Conservation (phyloP, 37 sponge, comb jelly and placozoan species). For the Lycopodina hypogea region DNA sequence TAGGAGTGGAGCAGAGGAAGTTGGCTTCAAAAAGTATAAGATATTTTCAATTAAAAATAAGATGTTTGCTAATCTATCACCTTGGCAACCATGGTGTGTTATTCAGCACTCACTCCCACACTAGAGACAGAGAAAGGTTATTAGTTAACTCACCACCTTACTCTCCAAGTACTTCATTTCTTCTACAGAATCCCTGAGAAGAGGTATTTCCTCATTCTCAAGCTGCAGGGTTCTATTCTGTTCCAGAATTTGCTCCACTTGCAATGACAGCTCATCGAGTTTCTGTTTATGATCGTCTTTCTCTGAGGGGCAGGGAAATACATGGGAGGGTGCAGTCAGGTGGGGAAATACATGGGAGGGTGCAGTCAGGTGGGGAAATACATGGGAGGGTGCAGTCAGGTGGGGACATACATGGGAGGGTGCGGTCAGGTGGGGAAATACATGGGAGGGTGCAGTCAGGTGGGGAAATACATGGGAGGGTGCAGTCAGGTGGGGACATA, state of each 20-base stretch:
- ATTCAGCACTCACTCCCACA: too few species aligned
- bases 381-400: not conserved
- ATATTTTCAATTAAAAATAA: too few species aligned
- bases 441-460: not conserved
- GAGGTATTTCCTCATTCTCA: slow-evolving; percentile 54
- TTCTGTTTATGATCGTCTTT: slow-evolving; percentile 38
- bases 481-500: not conserved
- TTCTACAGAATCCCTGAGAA: slow-evolving; percentile 60
- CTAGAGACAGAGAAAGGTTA: too few species aligned
- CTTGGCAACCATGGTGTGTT: too few species aligned
- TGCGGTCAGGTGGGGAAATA: not conserved
- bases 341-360: too few species aligned
- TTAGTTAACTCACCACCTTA: slow-evolving; percentile 64
- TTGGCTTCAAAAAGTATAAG: too few species aligned
- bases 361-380: not conserved
- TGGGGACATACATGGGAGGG: not conserved
- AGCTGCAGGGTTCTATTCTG: slow-evolving; percentile 46
- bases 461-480: not conserved
- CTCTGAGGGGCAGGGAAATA: slow-evolving; percentile 9
- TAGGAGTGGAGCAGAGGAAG: too few species aligned
- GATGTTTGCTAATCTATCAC: too few species aligned
- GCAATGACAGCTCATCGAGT: slow-evolving; percentile 34
- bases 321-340: too few species aligned
- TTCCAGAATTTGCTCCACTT: slow-evolving; percentile 45
- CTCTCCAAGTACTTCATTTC: slow-evolving; percentile 72